Evolutionary conservation across 2,797 vertebrate species (phyloP).

Genomic region (Anisognathus igniventris): DNA sequence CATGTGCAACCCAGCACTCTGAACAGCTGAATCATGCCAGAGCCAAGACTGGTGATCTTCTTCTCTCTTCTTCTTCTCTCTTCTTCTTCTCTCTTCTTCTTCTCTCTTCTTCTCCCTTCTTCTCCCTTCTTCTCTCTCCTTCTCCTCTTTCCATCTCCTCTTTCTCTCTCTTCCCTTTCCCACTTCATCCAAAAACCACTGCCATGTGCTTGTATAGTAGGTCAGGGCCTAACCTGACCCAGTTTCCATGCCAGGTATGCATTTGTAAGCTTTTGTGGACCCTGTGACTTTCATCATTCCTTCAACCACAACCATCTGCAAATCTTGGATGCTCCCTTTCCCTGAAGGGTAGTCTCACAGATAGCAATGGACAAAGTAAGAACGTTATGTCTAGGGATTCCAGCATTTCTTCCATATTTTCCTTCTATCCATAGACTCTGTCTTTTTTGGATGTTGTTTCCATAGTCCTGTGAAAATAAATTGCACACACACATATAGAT

Average conservation of each 20-base stretch:
- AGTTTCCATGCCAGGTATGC: not conserved
- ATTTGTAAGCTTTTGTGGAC: not conserved
- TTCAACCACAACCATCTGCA: not conserved
- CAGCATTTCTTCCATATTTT: not conserved
- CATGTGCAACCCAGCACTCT: not conserved
- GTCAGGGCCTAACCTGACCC: not conserved
- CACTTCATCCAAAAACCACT: not conserved
- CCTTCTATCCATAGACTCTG: not conserved
- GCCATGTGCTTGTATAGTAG: not conserved
- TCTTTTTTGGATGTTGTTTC: not conserved
- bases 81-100: not conserved
- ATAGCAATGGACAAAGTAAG: not conserved
- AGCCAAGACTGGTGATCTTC: not conserved
- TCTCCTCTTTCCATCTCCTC: too few species aligned
- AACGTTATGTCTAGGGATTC: not conserved
- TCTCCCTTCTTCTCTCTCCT: not conserved
- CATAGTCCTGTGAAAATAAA: not conserved
- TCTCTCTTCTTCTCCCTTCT: not conserved
- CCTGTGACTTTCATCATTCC: not conserved
- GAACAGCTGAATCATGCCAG: not conserved
- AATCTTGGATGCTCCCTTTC: not conserved
- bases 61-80: too few species aligned
- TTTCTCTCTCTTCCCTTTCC: not conserved
- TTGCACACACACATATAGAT: fast-evolving
- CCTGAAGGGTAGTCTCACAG: not conserved